Evolutionary conservation across 1,140 invertebrate species (phyloP).

Genomic region (Aphis craccivora): DNA sequence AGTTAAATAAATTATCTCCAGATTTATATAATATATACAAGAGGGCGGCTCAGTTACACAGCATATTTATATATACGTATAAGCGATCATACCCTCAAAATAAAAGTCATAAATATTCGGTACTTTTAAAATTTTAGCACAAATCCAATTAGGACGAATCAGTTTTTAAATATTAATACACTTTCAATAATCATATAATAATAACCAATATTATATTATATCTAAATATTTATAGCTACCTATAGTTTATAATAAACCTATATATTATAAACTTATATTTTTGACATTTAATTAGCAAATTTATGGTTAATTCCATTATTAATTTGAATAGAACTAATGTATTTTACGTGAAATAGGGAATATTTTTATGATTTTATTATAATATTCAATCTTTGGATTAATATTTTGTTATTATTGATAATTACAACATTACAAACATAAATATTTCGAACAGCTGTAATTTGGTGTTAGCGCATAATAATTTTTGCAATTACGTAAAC

Average conservation of each 20-base stretch:
- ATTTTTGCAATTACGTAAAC: background rate
- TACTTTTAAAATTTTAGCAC: background rate
- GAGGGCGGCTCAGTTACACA: constrained; percentile 34
- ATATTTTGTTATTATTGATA: background rate
- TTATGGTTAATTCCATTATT: background rate
- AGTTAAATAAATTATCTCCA: constrained; percentile 56
- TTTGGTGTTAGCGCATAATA: background rate
- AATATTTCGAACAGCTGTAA: background rate
- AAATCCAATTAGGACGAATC: constrained; percentile 9
- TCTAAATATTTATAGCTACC: background rate
- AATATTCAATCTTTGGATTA: background rate
- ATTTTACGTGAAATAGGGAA: background rate
- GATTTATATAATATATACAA: constrained; percentile 43
- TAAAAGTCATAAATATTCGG: constrained; percentile 25
- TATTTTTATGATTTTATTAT: background rate
- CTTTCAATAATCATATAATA: background rate
- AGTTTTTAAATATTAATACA: background rate
- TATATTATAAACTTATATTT: background rate
- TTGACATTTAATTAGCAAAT: background rate
- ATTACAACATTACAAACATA: background rate
- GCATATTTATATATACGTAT: background rate
- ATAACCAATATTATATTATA: no score
- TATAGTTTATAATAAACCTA: background rate
- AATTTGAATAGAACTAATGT: background rate
- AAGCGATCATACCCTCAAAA: background rate